A percentile compares a stretch with the other conserved stretches of the same genome.
phyloP scores from a whole-genome alignment of 2,888 invertebrate species.

The Machimus rusticus region DNA sequence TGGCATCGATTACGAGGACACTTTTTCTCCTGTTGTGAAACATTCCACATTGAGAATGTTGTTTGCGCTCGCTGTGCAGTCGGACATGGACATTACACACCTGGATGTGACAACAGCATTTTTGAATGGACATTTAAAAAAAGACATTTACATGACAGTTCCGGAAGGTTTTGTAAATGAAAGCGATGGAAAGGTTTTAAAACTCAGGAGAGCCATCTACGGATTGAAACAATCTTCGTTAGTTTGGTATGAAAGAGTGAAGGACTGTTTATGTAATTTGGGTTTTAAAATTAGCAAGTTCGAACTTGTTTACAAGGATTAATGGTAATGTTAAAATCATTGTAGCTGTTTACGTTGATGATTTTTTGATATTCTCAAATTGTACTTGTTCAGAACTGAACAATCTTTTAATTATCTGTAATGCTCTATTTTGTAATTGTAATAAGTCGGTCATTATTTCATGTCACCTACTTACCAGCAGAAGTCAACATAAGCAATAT shows the following conservation, averaged over 20 bases:
- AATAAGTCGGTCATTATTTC: too few species aligned
- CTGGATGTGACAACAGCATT: not conserved
- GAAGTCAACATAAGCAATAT: too few species aligned
- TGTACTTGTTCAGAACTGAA: too few species aligned
- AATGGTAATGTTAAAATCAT: not conserved
- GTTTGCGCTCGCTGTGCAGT: not conserved
- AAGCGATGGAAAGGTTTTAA: not conserved
- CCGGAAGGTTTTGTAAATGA: not conserved
- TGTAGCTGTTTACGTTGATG: not conserved
- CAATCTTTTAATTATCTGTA: too few species aligned
- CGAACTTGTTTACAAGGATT: not conserved
- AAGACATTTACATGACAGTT: not conserved
- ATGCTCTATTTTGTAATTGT: too few species aligned
- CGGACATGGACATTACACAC: not conserved
- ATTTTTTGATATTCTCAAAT: not conserved
- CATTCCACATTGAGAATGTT: constrained; percentile 46
- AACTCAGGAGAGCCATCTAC: not conserved
- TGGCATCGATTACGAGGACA: not conserved
- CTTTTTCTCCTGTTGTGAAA: constrained; percentile 35
- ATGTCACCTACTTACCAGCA: too few species aligned
- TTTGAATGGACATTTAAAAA: not conserved
- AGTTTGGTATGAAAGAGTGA: not conserved
- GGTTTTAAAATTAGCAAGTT: not conserved
- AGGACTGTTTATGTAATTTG: not conserved
- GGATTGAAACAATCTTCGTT: not conserved